Percentiles rank a stretch among this genome's conserved stretches.
phyloP scores from a whole-genome alignment of 1,140 invertebrate species.

The Solenopsis invicta region DNA sequence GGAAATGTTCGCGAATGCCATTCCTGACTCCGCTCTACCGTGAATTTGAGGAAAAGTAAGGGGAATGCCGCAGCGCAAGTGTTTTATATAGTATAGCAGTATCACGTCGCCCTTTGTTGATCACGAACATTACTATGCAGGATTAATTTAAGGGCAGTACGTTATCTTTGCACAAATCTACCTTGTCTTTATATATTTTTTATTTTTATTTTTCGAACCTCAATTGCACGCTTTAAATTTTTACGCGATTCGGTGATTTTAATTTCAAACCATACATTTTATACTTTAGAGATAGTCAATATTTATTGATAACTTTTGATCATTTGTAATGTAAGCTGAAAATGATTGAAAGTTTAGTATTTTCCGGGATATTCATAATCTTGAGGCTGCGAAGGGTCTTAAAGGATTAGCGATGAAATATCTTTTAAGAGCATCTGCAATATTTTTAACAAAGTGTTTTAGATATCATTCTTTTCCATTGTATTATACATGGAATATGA shows the following conservation, averaged over 20 bases:
- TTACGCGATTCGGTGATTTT: background rate
- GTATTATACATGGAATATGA: background rate
- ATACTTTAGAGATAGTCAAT: background rate
- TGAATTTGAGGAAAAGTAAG: constrained; percentile 52
- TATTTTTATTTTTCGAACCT: no score
- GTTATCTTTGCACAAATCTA: no score
- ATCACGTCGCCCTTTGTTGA: background rate
- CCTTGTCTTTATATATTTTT: no score
- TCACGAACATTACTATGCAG: background rate
- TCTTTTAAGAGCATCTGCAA: background rate
- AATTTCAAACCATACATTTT: background rate
- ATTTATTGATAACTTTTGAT: background rate
- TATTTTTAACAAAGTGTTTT: constrained; percentile 20
- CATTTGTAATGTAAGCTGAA: background rate
- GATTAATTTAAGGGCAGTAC: background rate
- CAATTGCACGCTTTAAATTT: no score
- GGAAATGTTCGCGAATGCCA: constrained; percentile 36
- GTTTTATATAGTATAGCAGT: background rate
- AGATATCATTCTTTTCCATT: background rate
- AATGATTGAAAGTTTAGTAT: background rate
- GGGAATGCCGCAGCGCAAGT: background rate
- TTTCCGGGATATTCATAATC: background rate
- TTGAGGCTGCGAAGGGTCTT: background rate
- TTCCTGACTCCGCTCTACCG: constrained; percentile 33
- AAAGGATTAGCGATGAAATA: background rate